Evolutionary conservation across 2,113 vertebrate species (phyloP).

Genomic region (Ceyx margarethae): DNA sequence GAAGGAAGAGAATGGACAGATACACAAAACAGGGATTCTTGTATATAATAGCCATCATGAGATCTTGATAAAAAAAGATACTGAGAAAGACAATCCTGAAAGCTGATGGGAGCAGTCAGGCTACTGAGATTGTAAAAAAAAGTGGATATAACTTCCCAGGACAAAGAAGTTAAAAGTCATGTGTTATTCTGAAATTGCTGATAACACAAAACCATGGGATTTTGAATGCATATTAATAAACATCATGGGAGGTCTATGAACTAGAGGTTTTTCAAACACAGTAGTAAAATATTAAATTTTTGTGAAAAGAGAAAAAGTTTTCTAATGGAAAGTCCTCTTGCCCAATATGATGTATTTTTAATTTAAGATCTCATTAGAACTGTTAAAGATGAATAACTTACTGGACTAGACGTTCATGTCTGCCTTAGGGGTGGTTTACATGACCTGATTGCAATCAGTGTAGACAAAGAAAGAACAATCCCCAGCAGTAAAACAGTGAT

Average conservation of each 20-base stretch:
- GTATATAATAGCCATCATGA: neutral
- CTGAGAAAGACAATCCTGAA: neutral
- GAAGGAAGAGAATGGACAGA: neutral
- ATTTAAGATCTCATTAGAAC: neutral
- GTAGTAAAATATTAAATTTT: neutral
- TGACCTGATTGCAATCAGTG: neutral
- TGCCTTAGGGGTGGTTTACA: neutral
- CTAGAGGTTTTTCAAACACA: neutral
- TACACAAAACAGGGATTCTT: neutral
- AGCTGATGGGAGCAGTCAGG: neutral
- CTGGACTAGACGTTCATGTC: constrained; percentile 1
- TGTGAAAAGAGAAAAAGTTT: neutral
- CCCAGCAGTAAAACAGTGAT: neutral
- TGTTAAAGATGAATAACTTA: constrained; percentile 19
- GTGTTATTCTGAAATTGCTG: neutral
- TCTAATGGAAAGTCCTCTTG: neutral
- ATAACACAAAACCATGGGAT: neutral
- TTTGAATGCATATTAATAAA: neutral
- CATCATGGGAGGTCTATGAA: neutral
- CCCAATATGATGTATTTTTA: neutral
- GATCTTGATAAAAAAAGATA: neutral
- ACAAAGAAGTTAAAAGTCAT: neutral
- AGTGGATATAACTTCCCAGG: neutral
- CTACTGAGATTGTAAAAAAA: neutral
- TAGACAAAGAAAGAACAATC: neutral